Conservation (phyloP, 2,888 invertebrate species). For the Crocallis elinguaria region DNA sequence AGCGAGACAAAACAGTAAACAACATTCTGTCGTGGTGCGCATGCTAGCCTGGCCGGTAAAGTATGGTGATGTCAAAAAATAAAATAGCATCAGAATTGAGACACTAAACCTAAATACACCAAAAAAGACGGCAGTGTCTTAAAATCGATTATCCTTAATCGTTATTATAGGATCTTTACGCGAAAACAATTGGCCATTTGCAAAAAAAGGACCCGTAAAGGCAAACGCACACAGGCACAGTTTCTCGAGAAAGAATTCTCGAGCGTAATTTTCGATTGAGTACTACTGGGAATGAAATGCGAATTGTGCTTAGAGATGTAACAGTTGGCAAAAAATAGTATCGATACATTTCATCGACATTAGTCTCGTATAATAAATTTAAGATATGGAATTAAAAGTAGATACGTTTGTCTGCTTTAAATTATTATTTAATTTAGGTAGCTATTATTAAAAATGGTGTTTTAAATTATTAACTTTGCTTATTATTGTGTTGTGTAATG, state of each 20-base stretch:
- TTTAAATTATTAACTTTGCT: no score
- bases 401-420: no score
- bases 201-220: neutral
- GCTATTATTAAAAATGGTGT: no score
- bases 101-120: neutral
- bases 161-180: conserved; percentile 15
- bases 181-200: conserved; percentile 16
- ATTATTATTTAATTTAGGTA: no score
- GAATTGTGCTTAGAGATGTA: conserved; percentile 4
- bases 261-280: neutral
- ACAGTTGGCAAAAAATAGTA: neutral
- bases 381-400: no score
- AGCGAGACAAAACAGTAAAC: no score
- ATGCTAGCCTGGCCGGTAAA: no score
- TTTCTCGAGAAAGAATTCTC: conserved; percentile 4
- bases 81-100: neutral
- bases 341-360: neutral
- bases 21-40: no score
- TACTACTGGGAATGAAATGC: neutral
- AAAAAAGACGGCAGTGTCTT: neutral
- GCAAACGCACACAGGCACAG: neutral
- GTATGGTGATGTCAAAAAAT: neutral
- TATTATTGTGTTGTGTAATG: no score
- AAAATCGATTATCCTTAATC: conserved; percentile 10
- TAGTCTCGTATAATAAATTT: no score